phyloP scores from a whole-genome alignment of 2,113 vertebrate genomes.

The Anthoscopus minutus region DNA sequence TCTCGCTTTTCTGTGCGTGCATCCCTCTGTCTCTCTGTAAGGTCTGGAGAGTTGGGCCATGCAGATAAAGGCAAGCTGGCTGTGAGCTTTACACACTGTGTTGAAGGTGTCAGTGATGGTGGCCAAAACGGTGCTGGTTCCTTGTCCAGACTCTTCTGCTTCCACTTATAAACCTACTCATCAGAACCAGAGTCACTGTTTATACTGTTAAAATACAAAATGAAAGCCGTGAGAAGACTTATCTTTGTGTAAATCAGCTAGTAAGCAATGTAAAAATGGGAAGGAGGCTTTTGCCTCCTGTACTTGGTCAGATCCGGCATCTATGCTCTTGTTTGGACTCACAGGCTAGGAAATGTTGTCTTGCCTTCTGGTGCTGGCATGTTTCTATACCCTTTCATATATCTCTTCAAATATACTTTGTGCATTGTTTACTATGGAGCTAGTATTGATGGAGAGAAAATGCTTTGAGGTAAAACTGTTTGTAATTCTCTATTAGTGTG shows the following conservation, averaged over 20 bases:
- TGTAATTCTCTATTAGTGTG: conserved; percentile 76
- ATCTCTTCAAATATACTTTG: conserved; percentile 63
- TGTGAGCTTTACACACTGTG: background rate
- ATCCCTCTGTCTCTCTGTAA: background rate
- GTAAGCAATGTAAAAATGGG: conserved; percentile 1
- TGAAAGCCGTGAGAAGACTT: conserved; percentile 55
- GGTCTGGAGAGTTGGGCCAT: background rate
- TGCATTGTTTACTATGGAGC: conserved; percentile 79
- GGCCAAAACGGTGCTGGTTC: background rate
- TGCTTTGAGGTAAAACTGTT: conserved; percentile 69
- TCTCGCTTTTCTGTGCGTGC: background rate
- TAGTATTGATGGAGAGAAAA: conserved; percentile 63
- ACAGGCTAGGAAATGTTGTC: conserved; percentile 46
- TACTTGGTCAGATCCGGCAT: conserved; percentile 39
- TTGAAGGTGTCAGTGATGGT: background rate
- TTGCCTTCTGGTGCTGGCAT: conserved; percentile 69
- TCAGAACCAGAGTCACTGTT: background rate
- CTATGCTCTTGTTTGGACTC: conserved; percentile 16
- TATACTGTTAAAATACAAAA: conserved; percentile 44
- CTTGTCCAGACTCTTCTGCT: background rate
- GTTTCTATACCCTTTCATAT: conserved; percentile 57
- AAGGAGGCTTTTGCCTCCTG: conserved; percentile 41
- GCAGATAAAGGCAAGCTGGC: background rate
- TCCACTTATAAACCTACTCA: background rate
- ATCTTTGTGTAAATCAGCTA: background rate